Evolutionary conservation across 2,888 invertebrate species (phyloP).

Genomic region (Scotopteryx bipunctaria): DNA sequence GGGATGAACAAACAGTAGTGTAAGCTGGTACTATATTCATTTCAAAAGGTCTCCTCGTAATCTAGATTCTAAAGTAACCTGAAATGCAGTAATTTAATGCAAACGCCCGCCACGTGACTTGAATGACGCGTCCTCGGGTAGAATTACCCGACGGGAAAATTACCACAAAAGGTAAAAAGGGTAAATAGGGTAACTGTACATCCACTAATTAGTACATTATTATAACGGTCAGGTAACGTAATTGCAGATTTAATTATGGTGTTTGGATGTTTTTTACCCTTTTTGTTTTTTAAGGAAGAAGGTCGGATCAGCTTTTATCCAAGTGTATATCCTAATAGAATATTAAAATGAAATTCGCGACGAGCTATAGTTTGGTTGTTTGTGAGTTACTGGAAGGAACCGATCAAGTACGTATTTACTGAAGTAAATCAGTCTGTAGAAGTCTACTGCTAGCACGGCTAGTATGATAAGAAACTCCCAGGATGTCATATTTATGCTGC

Average conservation of each 20-base stretch:
- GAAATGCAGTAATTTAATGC: conserved; percentile 31
- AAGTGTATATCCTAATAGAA: too few species aligned
- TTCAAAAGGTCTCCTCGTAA: neutral
- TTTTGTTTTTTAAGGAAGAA: neutral
- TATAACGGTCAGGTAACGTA: conserved; percentile 6
- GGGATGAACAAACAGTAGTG: too few species aligned
- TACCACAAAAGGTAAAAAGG: conserved; percentile 19
- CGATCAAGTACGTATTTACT: too few species aligned
- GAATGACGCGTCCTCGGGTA: conserved; percentile 21
- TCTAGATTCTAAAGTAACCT: conserved; percentile 9
- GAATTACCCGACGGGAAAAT: conserved; percentile 11
- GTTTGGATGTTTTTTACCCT: neutral
- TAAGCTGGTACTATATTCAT: too few species aligned
- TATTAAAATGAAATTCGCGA: too few species aligned
- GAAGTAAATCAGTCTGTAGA: too few species aligned
- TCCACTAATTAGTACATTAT: conserved; percentile 22
- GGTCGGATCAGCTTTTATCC: too few species aligned
- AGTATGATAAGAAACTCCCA: too few species aligned
- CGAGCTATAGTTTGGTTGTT: too few species aligned
- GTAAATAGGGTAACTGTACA: conserved; percentile 9
- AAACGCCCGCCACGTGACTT: conserved; percentile 33
- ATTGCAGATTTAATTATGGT: conserved; percentile 14
- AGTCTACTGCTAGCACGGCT: too few species aligned
- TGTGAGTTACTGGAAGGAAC: too few species aligned
- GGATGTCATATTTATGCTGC: too few species aligned